Conservation (phyloP, 2,888 invertebrate genomes). For the Pycnomerus fuliginosus region DNA sequence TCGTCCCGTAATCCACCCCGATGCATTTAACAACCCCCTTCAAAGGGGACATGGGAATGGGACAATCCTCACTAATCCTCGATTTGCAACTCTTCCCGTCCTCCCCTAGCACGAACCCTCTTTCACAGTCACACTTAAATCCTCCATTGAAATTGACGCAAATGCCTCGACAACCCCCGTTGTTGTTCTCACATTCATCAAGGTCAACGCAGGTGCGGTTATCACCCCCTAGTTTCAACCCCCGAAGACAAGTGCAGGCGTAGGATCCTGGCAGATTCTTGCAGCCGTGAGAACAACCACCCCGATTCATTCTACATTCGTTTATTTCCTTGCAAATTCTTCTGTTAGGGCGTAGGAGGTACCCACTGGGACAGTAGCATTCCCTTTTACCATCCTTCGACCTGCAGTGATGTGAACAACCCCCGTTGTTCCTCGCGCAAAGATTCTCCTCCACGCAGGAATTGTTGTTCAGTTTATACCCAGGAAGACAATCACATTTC, state of each 20-base stretch:
- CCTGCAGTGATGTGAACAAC: slow-evolving; percentile 58
- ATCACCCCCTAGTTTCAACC: slow-evolving; percentile 44
- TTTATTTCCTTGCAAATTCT: slow-evolving; percentile 57
- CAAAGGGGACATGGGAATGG: slow-evolving; percentile 33
- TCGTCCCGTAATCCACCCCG: slow-evolving; percentile 19
- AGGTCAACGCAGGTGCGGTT: slow-evolving; percentile 47
- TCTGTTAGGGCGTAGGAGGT: slow-evolving; percentile 49
- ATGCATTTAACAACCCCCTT: slow-evolving; percentile 42
- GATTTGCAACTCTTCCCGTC: slow-evolving; percentile 35
- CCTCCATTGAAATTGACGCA: slow-evolving; percentile 56
- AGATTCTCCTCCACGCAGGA: slow-evolving; percentile 51
- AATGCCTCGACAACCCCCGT: slow-evolving; percentile 53
- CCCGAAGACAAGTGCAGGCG: slow-evolving; percentile 55
- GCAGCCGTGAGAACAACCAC: slow-evolving; percentile 66
- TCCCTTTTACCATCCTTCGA: slow-evolving; percentile 56
- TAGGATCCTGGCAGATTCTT: slow-evolving; percentile 55
- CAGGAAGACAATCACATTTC: slow-evolving; percentile 50
- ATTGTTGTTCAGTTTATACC: slow-evolving; percentile 45
- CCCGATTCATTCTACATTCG: slow-evolving; percentile 60
- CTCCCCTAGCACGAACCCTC: slow-evolving; percentile 45
- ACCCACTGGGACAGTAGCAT: slow-evolving; percentile 55
- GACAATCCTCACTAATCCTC: slow-evolving; percentile 33
- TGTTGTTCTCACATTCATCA: slow-evolving; percentile 50
- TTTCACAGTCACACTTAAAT: slow-evolving; percentile 55
- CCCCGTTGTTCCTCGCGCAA: slow-evolving; percentile 47